Evolutionary conservation across 23 tunicate species (phyloP).

Genomic region (Oikopleura vanhoeffeni): DNA sequence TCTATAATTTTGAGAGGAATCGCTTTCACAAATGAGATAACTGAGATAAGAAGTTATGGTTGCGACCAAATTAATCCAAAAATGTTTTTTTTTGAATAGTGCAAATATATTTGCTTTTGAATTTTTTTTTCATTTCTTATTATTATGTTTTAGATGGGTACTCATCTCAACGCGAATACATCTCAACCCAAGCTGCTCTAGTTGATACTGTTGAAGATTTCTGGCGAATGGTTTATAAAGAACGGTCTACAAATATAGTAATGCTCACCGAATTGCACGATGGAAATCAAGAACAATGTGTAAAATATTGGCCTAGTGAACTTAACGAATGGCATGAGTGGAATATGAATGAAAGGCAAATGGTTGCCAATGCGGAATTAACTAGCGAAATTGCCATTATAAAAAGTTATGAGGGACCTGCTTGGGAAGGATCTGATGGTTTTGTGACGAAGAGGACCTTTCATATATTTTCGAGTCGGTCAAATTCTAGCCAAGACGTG

Average conservation of each 20-base stretch:
- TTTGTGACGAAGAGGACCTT: background rate
- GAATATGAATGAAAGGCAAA: background rate
- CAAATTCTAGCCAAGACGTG: background rate
- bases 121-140: too few relatives aligned
- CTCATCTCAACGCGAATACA: background rate
- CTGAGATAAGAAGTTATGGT: too few relatives aligned
- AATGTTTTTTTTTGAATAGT: too few relatives aligned
- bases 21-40: too few relatives aligned
- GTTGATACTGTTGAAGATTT: background rate
- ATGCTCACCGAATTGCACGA: background rate
- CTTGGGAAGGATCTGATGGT: constrained; percentile 13
- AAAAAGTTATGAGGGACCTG: background rate
- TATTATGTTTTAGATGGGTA: constrained; percentile 5
- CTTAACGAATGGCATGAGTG: background rate
- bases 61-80: too few relatives aligned
- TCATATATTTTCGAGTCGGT: background rate
- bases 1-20: too few relatives aligned
- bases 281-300: background rate
- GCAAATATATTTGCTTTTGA: too few relatives aligned
- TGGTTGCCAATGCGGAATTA: background rate
- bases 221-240: background rate
- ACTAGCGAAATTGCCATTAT: background rate
- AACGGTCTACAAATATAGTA: background rate
- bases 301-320: background rate
- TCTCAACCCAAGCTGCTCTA: background rate